Evolutionary conservation across 2,888 invertebrate genomes (phyloP), one percentile per base, ranked within the genome.

Genomic region (Tortrix viridana): DNA sequence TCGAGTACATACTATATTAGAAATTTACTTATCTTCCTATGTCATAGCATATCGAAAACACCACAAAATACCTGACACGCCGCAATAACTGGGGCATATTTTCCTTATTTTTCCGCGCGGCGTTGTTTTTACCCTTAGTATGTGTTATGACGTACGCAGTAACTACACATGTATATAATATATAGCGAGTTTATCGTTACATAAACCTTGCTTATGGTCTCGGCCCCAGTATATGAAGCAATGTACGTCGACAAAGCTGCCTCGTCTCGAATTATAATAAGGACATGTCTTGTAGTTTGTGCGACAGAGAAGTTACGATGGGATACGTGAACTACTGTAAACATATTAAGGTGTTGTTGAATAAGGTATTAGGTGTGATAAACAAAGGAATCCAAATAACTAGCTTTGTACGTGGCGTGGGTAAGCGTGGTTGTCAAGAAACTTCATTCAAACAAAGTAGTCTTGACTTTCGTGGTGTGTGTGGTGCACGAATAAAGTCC

Each of bases 121-220:
- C 47, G 43, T 63, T 63, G 58, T 53, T 53, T 62, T 57, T 52
- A n/a, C n/a, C 41, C 52, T 57, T 63, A 57, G 38, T 26, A 52
- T 20, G 47, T 56, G 22, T 58, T 58, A 43, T 22, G 53, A 43
- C 48, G 37, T 23, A 41, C 19, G 41, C 19, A 32, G 32, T 32
- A 32, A 32, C 32, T 12, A 12, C 12, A 32, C 32, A 12, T 32
- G 32, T 32, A 32, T 32, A 32, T 56, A 50, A n/a, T 18, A 54
- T 32, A 43, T 41, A 14, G 37, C 19, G 18, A 16, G 38, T 41
- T 52, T 58, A 53, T 41, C 26, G 47, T 43, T 47, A 53, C 32
- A 58, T 63, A 58, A 56, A 56, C 19, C 44, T 37, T 44, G 44
- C 37, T 37, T 50, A 57, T 20, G 44, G 19, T 16, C 19, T 4